Evolutionary conservation across 2,113 vertebrate species (phyloP), one percentile per base, ranked within the genome.

Genomic region (Istiophorus platypterus): DNA sequence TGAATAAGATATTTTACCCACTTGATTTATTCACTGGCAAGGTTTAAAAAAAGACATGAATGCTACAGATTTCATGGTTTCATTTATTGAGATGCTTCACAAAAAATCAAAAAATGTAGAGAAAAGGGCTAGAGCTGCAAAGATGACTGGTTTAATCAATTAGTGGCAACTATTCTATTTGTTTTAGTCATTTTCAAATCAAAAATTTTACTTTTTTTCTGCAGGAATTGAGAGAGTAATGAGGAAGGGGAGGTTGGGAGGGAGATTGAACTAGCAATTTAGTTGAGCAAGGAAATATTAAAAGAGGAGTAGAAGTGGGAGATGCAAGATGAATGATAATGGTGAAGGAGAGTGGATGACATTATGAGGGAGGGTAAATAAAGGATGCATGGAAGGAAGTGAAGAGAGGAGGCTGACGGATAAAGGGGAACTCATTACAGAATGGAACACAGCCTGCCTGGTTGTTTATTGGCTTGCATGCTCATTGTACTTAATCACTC

Each of bases 401-500:
- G 83, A 74, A 56, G 77, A 74, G 68, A 72, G 61, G 75, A 74
- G 68, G 63, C 54, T 37, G 47, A 80, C 63, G 72, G 89, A 90
- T 91, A 88, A 88, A 90, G 86, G 63, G 78, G 79, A 81, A 72
- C 78, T 92, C 90, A 91, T 94, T 93, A 91, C 88, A 89, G 65
- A 85, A 89, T 87, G 76, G 85, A 89, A 92, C 88, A 79, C 79
- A 86, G 85, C 81, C 85, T 79, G 86, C 72, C 54, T 80, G 71
- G 51, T 85, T 93, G 92, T 92, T 94, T 92, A 91, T 87, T 84
- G 82, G 89, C 73, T 81, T 81, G 70, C 81, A 81, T 58, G 56
- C 78, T 89, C 61, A 11, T 86, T 80, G 84, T 80, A 80, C 76
- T 92, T 91, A 88, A 93, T 93, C 93, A 93, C 82, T 81, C 49